Percentiles rank a stretch among this genome's conserved stretches.
Conservation (phyloP, 2,797 vertebrate species). For the Fistularia commersonii region DNA sequence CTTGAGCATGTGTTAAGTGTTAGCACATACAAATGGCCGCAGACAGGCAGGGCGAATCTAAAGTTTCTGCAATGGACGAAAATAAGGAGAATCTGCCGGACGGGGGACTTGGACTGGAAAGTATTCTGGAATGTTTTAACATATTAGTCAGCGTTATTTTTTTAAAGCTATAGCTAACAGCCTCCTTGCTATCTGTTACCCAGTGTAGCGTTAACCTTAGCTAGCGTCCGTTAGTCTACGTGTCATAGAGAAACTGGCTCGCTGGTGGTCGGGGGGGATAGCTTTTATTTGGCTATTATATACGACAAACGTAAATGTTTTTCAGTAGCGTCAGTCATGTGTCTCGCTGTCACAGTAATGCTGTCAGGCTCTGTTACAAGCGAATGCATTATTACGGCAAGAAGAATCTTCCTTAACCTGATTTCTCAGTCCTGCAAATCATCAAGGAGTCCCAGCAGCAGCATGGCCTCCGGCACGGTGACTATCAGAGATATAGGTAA, state of each 20-base stretch:
- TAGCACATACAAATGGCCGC: conserved; percentile 68
- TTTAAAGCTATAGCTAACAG: conserved; percentile 11
- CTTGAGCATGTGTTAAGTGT: conserved; percentile 12
- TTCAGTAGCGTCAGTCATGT: not conserved
- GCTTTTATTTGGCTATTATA: not conserved
- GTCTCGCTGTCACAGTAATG: too few relatives aligned
- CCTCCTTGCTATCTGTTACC: conserved; percentile 21
- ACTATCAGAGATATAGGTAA: conserved; percentile 98
- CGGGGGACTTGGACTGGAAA: conserved; percentile 86
- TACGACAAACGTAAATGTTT: not conserved
- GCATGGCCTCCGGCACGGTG: conserved; percentile 93
- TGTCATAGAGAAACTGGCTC: conserved; percentile 50
- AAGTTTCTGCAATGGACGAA: conserved; percentile 72
- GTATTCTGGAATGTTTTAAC: conserved; percentile 78
- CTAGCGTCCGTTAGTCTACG: conserved; percentile 55
- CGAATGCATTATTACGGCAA: not conserved
- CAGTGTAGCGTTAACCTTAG: not conserved
- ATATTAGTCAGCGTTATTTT: not conserved
- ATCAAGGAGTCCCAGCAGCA: conserved; percentile 99
- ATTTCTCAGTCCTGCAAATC: conserved; percentile 86
- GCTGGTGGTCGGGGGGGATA: not conserved
- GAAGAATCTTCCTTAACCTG: conserved; percentile 67
- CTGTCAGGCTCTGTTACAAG: not conserved
- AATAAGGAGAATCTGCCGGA: conserved; percentile 82
- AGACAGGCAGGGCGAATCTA: conserved; percentile 71